Evolutionary conservation across 2,888 invertebrate species (phyloP), one percentile per base, ranked within the genome.

Genomic region (Thera britannica): DNA sequence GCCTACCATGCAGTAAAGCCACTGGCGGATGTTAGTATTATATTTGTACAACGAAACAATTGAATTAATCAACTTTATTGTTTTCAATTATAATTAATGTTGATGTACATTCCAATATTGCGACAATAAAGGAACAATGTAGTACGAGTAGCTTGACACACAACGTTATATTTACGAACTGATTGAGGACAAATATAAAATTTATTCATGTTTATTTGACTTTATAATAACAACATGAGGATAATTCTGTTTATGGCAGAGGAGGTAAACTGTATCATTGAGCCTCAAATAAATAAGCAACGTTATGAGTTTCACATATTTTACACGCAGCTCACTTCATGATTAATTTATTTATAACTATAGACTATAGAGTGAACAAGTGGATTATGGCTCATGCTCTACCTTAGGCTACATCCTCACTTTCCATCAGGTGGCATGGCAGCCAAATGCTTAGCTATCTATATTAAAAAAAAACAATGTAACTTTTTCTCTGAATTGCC

Each of bases 51-150:
- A 59, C 67, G 62, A 59, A 68, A 75, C 76, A 82, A 81, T 81
- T 71, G 77, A 78, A 78, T 76, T 77, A 78, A 78, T 75, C 75
- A 77, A 72, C 77, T 77, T 75, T 74, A 81, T 82, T 79, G 81
- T 81, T 71, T 78, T 74, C 74, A 76, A 80, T 77, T 77, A 75
- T 75, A 76, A 75, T 72, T 57, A 69, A 76, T 65, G 70, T 76
- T 70, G 72, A 68, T 72, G 72, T 51, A 71, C 65, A 68, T 67
- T 67, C 65, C 70, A 74, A 77, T 76, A 75, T 72, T 67, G 72
- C 72, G 70, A 78, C 80, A 79, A 75, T 78, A 79, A 78, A 71
- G 66, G 67, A 75, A 72, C 75, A 77, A 74, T 72, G 69, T 75
- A 56, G 41, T 61, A 41, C 49, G 34, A 35, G 35, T 58, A 52